phyloP scores from a whole-genome alignment of 2,888 invertebrate genomes.

The Schizotus pectinicornis region DNA sequence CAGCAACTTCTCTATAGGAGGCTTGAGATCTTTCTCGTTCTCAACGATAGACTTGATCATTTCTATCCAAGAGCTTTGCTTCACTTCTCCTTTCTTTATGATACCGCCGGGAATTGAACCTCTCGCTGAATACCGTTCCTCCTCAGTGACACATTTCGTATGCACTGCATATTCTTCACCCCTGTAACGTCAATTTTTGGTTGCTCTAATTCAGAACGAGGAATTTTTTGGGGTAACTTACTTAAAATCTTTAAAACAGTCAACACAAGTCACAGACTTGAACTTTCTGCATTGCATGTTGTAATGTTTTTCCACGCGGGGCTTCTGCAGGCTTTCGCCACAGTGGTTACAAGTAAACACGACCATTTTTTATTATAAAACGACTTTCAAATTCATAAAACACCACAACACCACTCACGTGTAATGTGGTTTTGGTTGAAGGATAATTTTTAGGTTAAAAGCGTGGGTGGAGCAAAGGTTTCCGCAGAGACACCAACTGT shows the following conservation, averaged over 20 bases:
- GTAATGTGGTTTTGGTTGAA: too few relatives aligned
- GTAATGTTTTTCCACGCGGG: conserved; percentile 89
- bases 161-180: conserved; percentile 79
- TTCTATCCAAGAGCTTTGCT: conserved; percentile 85
- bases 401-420: not conserved
- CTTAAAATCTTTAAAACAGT: conserved; percentile 90
- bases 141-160: conserved; percentile 85
- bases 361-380: conserved; percentile 71
- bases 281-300: conserved; percentile 70
- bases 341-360: conserved; percentile 93
- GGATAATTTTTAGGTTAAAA: too few relatives aligned
- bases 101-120: conserved; percentile 72
- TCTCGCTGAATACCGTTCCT: conserved; percentile 87
- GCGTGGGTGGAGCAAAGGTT: too few relatives aligned
- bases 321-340: conserved; percentile 89
- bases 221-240: conserved; percentile 54
- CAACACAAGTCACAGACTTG: conserved; percentile 86
- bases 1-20: conserved; percentile 67
- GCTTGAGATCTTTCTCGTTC: conserved; percentile 63
- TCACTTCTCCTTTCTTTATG: conserved; percentile 83
- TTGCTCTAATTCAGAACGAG: conserved; percentile 2
- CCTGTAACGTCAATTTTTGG: conserved; percentile 59
- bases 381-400: not conserved
- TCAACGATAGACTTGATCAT: conserved; percentile 71
- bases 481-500: too few relatives aligned